Evolutionary conservation across 2,888 invertebrate species (phyloP).

Genomic region (Galerucella nymphaeae): DNA sequence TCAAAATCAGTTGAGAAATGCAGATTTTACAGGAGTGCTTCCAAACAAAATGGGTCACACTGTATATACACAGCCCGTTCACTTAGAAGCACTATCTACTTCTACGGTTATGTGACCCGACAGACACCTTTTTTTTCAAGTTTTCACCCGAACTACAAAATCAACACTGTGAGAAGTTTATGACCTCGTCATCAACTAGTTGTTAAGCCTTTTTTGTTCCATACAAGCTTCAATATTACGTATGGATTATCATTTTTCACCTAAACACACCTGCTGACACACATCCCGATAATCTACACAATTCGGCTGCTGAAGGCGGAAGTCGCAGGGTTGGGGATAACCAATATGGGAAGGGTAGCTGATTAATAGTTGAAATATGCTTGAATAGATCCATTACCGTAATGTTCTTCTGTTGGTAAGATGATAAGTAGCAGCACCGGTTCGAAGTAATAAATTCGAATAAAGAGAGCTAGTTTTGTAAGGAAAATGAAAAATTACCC

Average conservation of each 20-base stretch:
- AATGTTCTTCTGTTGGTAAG: slow-evolving; percentile 19
- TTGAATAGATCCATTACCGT: slow-evolving; percentile 20
- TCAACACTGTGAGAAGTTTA: slow-evolving; percentile 17
- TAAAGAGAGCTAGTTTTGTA: background rate
- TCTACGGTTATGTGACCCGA: too few relatives aligned
- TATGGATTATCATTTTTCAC: slow-evolving; percentile 32
- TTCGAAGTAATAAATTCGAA: slow-evolving; percentile 11
- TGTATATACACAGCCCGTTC: too few relatives aligned
- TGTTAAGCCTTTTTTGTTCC: slow-evolving; percentile 22
- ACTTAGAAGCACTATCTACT: too few relatives aligned
- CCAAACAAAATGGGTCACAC: too few relatives aligned
- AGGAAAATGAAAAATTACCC: background rate
- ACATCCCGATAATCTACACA: slow-evolving; percentile 9
- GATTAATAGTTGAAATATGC: slow-evolving; percentile 26
- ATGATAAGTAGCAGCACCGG: slow-evolving; percentile 19
- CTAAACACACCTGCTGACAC: slow-evolving; percentile 29
- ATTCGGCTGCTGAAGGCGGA: background rate
- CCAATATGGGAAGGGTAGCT: slow-evolving; percentile 23
- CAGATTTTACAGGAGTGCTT: too few relatives aligned
- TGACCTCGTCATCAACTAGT: slow-evolving; percentile 17
- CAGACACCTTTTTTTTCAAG: background rate
- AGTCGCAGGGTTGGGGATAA: background rate
- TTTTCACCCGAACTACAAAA: slow-evolving; percentile 6
- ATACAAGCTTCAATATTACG: slow-evolving; percentile 21
- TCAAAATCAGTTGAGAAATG: too few relatives aligned